phyloP scores from a whole-genome alignment of 2,797 vertebrate genomes.

The Phataginus tricuspis region DNA sequence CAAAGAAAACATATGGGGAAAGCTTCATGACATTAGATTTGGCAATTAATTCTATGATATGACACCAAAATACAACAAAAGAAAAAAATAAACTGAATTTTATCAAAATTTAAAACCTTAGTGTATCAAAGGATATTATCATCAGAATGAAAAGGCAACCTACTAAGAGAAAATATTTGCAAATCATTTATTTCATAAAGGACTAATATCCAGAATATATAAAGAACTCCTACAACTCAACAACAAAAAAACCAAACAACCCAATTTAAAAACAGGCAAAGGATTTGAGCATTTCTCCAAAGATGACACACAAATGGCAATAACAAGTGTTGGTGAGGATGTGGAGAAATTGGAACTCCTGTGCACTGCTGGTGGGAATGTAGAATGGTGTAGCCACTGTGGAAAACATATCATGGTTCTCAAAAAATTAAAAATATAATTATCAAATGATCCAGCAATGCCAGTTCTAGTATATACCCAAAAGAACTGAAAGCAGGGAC shows the following conservation, averaged over 20 bases:
- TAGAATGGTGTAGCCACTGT: background rate
- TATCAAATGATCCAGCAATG: background rate
- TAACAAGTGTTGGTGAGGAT: background rate
- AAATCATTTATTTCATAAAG: too few species aligned
- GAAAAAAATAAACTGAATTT: too few species aligned
- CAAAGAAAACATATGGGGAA: too few species aligned
- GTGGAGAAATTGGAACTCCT: background rate
- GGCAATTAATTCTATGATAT: too few species aligned
- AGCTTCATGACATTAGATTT: too few species aligned
- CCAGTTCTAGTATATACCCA: background rate
- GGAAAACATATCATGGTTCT: background rate
- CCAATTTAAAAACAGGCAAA: background rate
- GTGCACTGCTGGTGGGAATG: background rate
- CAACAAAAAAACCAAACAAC: background rate
- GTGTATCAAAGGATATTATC: too few species aligned
- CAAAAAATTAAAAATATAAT: background rate
- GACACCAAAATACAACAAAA: too few species aligned
- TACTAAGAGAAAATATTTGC: too few species aligned
- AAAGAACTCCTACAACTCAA: constrained; percentile 34
- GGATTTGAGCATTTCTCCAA: background rate
- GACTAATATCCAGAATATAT: too few species aligned
- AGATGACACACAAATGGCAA: background rate
- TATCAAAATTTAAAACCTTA: too few species aligned
- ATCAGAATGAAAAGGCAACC: too few species aligned
- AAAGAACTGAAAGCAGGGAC: background rate